These are phyloP conservation scores for Geodia barretti DNA, from an alignment of 37 sponge, comb jelly and placozoan genomes.

Conservation along the genomic window DNA sequence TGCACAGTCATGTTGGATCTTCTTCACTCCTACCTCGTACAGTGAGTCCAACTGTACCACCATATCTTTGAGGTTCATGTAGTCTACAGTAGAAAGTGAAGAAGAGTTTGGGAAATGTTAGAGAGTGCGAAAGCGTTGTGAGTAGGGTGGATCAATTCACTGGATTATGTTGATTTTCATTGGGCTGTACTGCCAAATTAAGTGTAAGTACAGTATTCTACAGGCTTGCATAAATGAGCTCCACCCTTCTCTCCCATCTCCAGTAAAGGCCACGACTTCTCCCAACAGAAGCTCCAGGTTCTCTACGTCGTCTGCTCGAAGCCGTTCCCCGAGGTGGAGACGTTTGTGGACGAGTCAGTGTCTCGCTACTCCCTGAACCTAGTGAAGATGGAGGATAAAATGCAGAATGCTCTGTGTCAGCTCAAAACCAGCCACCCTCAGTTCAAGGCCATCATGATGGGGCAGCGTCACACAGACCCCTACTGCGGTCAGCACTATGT, in stretches of 20 bases:
- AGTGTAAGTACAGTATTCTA: too few relatives aligned
- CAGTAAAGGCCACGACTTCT: background rate
- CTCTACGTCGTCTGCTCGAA: slow-evolving; percentile 58
- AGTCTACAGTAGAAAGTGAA: too few relatives aligned
- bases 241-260: too few relatives aligned
- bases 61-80: too few relatives aligned
- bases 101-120: too few relatives aligned
- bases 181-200: too few relatives aligned
- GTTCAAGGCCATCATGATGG: slow-evolving; percentile 90
- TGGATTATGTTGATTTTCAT: too few relatives aligned
- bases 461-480: slow-evolving; percentile 89
- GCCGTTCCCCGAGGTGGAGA: slow-evolving; percentile 81
- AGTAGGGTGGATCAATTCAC: too few relatives aligned
- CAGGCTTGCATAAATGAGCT: too few relatives aligned
- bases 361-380: slow-evolving; percentile 62
- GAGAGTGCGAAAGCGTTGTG: too few relatives aligned
- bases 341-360: slow-evolving; percentile 29
- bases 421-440: slow-evolving; percentile 62
- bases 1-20: slow-evolving; percentile 90
- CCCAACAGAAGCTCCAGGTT: slow-evolving; percentile 42
- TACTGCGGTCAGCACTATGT: slow-evolving; percentile 51
- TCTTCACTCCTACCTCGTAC: slow-evolving; percentile 45
- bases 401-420: slow-evolving; percentile 55
- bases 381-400: slow-evolving; percentile 36
- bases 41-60: too few relatives aligned